Base-by-base conservation (phyloP, 1,140 invertebrate species). In the Drosophila paulistorum region DNA sequence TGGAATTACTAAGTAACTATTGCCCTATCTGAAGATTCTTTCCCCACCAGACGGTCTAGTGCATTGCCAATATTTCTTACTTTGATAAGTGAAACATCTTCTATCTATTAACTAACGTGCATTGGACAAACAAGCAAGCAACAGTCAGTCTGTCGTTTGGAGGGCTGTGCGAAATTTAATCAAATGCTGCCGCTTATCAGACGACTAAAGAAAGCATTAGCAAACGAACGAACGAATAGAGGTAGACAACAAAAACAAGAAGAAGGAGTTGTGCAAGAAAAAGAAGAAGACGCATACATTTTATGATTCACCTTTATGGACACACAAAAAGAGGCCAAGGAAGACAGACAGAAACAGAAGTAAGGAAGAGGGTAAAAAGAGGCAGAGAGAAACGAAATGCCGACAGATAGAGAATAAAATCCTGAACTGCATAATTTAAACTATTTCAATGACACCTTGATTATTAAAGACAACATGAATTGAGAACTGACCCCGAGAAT, bases 381-480 rank as follows among this genome's bases (percentile, higher is more conserved):
- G 35, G 65, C 60, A 77, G 45, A 77, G 58, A 71, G 51, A 74
- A 74, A 81, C 71, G 74, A 78, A 72, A 83, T 51, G 73, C 83
- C 83, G 83, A 87, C 83, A 74, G 73, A 68, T 39, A 54, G 41
- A 7, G 66, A 86, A 86, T 63, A 66, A 65, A 79, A 82, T 87
- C 79, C 72, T 82, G 73, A 68, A 67, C 76, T 85, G 81, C 83
- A 90, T 90, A 89, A 91, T 86, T 91, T 91, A 91, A 91, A 91
- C 84, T 79, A 91, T 91, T 91, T 91, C 89, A 91, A 89, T 91
- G 89, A 91, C 89, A 91, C 89, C 81, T 91, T 91, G 89, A 91
- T 91, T 91, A 91, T 91, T 84, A 91, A 90, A 81, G 74, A 63
- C 86, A 73, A 72, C 41, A 63, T 42, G 71, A 71, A 62, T 60